These are phyloP conservation scores for Stomorhina lunata DNA, from an alignment of 2,888 invertebrate genomes.

Conservation along the genomic window DNA sequence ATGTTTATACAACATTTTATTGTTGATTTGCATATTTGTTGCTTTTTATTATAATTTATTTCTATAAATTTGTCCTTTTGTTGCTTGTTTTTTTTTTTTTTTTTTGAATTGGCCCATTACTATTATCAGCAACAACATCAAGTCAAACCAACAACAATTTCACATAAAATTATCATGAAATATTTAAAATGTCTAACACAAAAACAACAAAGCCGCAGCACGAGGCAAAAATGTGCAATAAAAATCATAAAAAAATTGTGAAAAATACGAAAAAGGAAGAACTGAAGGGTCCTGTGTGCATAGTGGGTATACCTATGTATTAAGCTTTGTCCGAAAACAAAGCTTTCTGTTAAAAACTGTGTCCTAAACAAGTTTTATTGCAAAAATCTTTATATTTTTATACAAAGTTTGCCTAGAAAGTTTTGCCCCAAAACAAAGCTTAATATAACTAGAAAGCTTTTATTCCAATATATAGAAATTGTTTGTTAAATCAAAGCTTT, in stretches of 20 bases:
- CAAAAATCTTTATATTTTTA: no score
- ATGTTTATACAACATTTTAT: not conserved
- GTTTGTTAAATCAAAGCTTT: no score
- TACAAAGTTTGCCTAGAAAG: no score
- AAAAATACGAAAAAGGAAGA: not conserved
- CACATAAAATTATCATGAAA: conserved; percentile 40
- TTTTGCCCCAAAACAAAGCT: no score
- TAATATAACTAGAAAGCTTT: no score
- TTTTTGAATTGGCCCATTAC: not conserved
- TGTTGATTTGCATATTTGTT: not conserved
- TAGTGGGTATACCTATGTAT: no score
- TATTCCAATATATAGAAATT: no score
- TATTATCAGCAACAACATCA: not conserved
- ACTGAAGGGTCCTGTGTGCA: not conserved
- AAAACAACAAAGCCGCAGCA: not conserved
- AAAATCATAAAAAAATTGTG: not conserved
- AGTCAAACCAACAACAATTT: no score
- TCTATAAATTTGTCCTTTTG: not conserved
- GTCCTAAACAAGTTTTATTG: no score
- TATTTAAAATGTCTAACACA: conserved; percentile 39
- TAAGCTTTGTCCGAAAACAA: no score
- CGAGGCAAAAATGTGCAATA: not conserved
- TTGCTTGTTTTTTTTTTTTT: not conserved
- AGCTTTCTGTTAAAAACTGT: no score
- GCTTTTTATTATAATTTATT: conserved; percentile 12